A percentile compares a stretch with the other conserved stretches of the same genome.
Evolutionary conservation across 2,797 vertebrate genomes (phyloP).

Genomic region (Sebastes cheni): DNA sequence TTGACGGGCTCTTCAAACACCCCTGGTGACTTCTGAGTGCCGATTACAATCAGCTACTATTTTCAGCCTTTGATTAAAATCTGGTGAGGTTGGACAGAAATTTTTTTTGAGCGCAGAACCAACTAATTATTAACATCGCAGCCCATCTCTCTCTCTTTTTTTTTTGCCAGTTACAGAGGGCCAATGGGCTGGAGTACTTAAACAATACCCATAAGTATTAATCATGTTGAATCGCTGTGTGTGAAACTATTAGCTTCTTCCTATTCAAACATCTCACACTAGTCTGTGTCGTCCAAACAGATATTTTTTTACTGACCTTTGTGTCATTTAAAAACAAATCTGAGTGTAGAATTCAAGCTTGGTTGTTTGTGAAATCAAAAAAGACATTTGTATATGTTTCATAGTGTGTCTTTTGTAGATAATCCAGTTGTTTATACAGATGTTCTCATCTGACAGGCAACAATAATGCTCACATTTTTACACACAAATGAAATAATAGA

Average conservation of each 20-base stretch:
- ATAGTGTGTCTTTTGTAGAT: conserved; percentile 21
- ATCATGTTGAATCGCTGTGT: conserved; percentile 71
- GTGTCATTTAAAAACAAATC: background rate
- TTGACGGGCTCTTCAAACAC: conserved; percentile 85
- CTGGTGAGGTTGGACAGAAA: conserved; percentile 80
- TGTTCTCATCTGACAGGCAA: conserved; percentile 32
- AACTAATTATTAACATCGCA: conserved; percentile 82
- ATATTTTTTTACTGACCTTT: conserved; percentile 50
- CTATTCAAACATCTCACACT: conserved; percentile 65
- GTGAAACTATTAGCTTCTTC: conserved; percentile 69
- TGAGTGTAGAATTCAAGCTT: background rate
- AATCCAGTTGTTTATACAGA: conserved; percentile 28
- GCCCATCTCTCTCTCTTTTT: conserved; percentile 41
- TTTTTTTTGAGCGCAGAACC: conserved; percentile 70
- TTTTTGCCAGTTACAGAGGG: conserved; percentile 58
- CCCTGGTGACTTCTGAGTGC: conserved; percentile 85
- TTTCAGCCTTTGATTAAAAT: conserved; percentile 87
- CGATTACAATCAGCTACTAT: conserved; percentile 87
- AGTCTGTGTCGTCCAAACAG: conserved; percentile 35
- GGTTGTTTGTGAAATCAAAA: conserved; percentile 22
- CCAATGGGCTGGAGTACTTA: conserved; percentile 71
- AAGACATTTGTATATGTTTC: conserved; percentile 28
- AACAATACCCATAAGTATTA: conserved; percentile 78
- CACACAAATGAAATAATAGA: conserved; percentile 52
- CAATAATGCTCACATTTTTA: conserved; percentile 46